phyloP scores from a whole-genome alignment of 2,888 invertebrate species.

The Noctua janthina region DNA sequence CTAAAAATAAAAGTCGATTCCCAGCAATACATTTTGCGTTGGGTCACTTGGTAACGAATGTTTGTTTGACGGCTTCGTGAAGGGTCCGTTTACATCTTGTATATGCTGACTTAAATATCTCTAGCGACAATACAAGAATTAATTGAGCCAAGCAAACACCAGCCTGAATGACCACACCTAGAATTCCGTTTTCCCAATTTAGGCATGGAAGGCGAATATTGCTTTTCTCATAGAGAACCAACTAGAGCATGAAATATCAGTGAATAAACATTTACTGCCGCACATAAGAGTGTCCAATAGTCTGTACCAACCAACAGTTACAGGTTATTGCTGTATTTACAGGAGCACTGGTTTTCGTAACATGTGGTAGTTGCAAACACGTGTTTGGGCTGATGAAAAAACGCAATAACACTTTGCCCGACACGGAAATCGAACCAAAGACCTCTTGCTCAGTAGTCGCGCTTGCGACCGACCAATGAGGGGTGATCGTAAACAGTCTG shows the following conservation, averaged over 20 bases:
- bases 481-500: neutral
- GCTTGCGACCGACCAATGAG: too few relatives aligned
- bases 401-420: too few relatives aligned
- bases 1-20: too few relatives aligned
- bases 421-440: too few relatives aligned
- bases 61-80: too few relatives aligned
- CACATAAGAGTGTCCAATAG: neutral
- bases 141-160: neutral
- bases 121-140: neutral
- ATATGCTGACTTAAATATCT: neutral
- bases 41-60: too few relatives aligned
- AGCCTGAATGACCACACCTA: neutral
- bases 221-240: constrained; percentile 9
- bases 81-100: too few relatives aligned
- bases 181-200: constrained; percentile 13
- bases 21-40: too few relatives aligned
- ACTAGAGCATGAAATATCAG: constrained; percentile 37
- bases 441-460: too few relatives aligned
- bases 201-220: constrained; percentile 16
- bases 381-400: neutral
- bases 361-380: neutral
- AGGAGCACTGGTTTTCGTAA: neutral
- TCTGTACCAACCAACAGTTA: neutral
- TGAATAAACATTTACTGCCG: constrained; percentile 31
- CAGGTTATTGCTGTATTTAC: constrained; percentile 27